Conservation (phyloP, 2,888 invertebrate genomes). For the Mythimna impura region DNA sequence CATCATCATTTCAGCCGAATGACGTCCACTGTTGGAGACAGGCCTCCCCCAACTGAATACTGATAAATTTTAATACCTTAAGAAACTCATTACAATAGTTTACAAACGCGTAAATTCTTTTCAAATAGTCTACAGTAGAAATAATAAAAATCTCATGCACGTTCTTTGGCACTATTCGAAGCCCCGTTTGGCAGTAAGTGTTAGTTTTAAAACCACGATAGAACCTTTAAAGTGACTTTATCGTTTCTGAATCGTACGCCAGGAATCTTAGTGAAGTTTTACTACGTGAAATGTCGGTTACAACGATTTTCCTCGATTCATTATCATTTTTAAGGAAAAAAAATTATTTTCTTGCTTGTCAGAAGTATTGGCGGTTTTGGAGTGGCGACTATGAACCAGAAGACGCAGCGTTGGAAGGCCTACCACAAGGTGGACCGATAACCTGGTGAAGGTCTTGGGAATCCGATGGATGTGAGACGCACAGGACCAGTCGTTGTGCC, state of each 20-base stretch:
- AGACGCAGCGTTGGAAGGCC: too few species aligned
- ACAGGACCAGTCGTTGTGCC: too few species aligned
- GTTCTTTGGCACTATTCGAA: constrained; percentile 43
- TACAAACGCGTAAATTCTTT: constrained; percentile 28
- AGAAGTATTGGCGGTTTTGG: not conserved
- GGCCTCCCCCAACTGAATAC: not conserved
- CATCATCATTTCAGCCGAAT: too few species aligned
- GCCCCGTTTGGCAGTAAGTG: constrained; percentile 50
- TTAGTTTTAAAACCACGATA: constrained; percentile 54
- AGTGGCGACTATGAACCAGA: too few species aligned
- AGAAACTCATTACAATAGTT: constrained; percentile 24
- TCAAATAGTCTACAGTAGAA: constrained; percentile 15
- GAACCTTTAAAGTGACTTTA: constrained; percentile 50
- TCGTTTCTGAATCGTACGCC: constrained; percentile 33
- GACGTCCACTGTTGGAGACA: too few species aligned
- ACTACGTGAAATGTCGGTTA: constrained; percentile 27
- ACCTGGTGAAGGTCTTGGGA: too few species aligned
- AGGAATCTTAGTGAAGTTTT: constrained; percentile 30
- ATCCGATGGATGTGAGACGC: too few species aligned
- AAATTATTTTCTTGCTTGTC: not conserved
- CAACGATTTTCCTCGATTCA: constrained; percentile 2
- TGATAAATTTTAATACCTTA: not conserved
- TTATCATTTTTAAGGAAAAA: constrained; percentile 7
- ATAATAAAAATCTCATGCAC: constrained; percentile 51
- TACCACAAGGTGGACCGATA: too few species aligned